These are phyloP conservation scores for Hyalella azteca DNA, from an alignment of 2,888 invertebrate species.

Conservation along the genomic window DNA sequence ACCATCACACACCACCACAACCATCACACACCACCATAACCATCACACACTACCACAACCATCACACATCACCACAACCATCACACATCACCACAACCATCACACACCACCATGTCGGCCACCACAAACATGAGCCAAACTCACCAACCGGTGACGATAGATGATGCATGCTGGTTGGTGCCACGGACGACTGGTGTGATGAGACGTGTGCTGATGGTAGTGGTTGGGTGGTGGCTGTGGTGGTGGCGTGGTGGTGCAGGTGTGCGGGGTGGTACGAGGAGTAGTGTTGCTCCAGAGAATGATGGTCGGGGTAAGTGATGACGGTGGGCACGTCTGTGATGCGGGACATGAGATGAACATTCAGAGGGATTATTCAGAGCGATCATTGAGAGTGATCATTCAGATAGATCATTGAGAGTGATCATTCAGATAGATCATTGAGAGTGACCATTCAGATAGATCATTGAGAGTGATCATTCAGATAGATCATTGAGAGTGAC, in stretches of 20 bases:
- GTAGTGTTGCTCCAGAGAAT: constrained; percentile 35
- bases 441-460: no score
- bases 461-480: no score
- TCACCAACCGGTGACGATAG: constrained; percentile 15
- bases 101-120: background rate
- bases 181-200: constrained; percentile 9
- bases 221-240: background rate
- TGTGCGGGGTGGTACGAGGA: constrained; percentile 15
- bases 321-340: background rate
- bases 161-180: background rate
- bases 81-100: background rate
- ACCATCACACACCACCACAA: no score
- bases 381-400: no score
- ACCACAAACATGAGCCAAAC: background rate
- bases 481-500: no score
- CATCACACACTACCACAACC: no score
- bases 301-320: constrained; percentile 29
- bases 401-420: no score
- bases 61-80: no score
- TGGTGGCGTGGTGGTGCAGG: constrained; percentile 12
- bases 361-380: no score
- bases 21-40: no score
- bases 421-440: no score
- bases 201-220: background rate
- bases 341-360: no score